Percentiles rank a stretch among this genome's conserved stretches.
phyloP scores from a whole-genome alignment of 1,140 invertebrate genomes.

The Zeugodacus cucurbitae region DNA sequence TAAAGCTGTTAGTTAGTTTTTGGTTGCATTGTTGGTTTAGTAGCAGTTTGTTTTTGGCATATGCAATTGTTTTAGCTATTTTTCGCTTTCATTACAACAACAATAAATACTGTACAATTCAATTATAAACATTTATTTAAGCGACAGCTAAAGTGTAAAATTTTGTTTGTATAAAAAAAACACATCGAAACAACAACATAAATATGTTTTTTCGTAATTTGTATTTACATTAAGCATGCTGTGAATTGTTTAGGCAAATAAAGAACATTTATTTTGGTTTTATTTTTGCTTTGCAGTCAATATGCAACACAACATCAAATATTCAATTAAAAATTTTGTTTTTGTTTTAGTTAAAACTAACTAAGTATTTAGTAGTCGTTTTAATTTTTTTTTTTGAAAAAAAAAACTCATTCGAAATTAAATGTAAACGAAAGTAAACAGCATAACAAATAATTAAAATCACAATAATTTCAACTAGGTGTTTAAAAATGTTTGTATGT shows the following conservation, averaged over 20 bases:
- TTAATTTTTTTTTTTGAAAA: not conserved
- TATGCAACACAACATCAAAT: slow-evolving; percentile 37
- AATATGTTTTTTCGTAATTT: not conserved
- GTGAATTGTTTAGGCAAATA: not conserved
- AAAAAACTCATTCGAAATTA: slow-evolving; percentile 44
- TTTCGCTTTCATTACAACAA: not conserved
- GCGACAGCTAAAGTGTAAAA: not conserved
- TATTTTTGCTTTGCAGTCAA: not conserved
- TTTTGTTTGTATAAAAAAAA: not conserved
- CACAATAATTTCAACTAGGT: slow-evolving; percentile 54
- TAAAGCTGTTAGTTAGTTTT: slow-evolving; percentile 19
- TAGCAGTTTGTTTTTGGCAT: not conserved
- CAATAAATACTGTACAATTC: not conserved
- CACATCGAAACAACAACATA: not conserved
- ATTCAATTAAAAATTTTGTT: not conserved
- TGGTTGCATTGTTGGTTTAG: slow-evolving; percentile 34
- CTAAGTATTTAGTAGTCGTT: not conserved
- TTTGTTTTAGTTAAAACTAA: slow-evolving; percentile 41
- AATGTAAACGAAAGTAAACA: slow-evolving; percentile 53
- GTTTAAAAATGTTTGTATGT: not conserved
- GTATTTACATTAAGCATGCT: slow-evolving; percentile 15
- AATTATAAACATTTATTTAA: not conserved
- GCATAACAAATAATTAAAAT: slow-evolving; percentile 62
- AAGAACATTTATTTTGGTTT: not conserved
- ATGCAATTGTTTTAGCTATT: not conserved